Evolutionary conservation across 2,797 vertebrate species (phyloP).

Genomic region (Betta splendens): DNA sequence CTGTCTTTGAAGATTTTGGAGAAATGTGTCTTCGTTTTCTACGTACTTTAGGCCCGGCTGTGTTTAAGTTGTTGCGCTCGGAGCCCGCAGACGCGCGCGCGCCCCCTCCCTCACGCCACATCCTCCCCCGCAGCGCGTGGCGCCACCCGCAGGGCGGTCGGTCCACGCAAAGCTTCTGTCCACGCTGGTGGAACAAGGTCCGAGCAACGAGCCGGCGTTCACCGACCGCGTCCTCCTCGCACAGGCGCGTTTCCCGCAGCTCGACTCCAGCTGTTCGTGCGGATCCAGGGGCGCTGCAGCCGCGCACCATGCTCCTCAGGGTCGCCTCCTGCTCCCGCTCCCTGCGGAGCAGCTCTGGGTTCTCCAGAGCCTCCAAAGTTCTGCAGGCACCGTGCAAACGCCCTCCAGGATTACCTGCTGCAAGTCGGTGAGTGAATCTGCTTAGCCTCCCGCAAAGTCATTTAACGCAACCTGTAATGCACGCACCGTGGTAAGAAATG

Average conservation of each 20-base stretch:
- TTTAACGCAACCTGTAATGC: too few species aligned
- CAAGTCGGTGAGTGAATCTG: constrained; percentile 60
- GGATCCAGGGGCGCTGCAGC: neutral
- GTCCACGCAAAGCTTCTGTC: neutral
- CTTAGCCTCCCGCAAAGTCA: too few species aligned
- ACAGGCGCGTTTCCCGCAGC: neutral
- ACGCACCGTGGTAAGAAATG: too few species aligned
- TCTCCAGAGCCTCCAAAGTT: neutral
- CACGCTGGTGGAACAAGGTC: constrained; percentile 3
- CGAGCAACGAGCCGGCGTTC: neutral
- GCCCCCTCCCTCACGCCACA: too few species aligned
- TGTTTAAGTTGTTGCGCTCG: too few species aligned
- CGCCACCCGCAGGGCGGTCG: neutral
- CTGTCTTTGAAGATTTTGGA: too few species aligned
- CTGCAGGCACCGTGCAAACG: constrained; percentile 25
- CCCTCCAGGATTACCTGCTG: constrained; percentile 9
- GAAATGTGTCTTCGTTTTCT: too few species aligned
- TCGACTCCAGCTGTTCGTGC: neutral
- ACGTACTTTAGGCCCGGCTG: too few species aligned
- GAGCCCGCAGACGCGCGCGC: too few species aligned
- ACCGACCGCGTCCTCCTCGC: too few species aligned
- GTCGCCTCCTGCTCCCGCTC: constrained; percentile 21
- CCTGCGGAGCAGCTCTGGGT: constrained; percentile 11
- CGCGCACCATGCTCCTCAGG: constrained; percentile 45
- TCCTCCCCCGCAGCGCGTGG: too few species aligned